Percentiles rank a stretch among this genome's conserved stretches.
phyloP scores from a whole-genome alignment of 2,888 invertebrate species.

The Nezara viridula region DNA sequence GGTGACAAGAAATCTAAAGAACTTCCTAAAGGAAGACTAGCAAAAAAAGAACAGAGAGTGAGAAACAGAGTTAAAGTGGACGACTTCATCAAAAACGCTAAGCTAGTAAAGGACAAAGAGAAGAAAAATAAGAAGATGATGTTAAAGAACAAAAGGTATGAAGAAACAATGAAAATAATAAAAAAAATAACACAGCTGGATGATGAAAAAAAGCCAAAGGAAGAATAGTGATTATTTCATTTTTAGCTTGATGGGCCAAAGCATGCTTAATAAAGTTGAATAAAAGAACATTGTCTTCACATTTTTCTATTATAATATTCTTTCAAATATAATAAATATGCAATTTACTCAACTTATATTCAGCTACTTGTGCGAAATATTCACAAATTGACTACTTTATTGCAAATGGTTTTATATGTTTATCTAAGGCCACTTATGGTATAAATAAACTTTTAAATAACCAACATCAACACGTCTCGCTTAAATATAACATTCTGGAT shows the following conservation, averaged over 20 bases:
- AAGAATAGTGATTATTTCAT: background rate
- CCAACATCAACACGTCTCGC: too few species aligned
- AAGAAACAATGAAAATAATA: background rate
- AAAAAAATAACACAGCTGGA: background rate
- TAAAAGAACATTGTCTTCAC: background rate
- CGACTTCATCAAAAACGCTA: background rate
- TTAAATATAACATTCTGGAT: too few species aligned
- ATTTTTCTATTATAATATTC: background rate
- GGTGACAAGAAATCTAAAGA: background rate
- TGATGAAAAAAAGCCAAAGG: background rate
- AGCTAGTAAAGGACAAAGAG: background rate
- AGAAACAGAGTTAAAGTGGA: background rate
- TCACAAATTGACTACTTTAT: background rate
- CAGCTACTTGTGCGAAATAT: too few species aligned
- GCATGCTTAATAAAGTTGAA: background rate
- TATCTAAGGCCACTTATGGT: too few species aligned
- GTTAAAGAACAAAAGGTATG: background rate
- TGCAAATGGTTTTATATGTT: too few species aligned
- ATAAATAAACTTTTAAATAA: too few species aligned
- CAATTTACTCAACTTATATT: background rate
- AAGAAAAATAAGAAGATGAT: background rate
- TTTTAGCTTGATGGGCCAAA: background rate
- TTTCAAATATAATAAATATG: background rate
- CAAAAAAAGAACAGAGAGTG: background rate
- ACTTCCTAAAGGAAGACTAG: background rate